Conservation (phyloP, 2,797 vertebrate genomes). For the Falco cherrug region DNA sequence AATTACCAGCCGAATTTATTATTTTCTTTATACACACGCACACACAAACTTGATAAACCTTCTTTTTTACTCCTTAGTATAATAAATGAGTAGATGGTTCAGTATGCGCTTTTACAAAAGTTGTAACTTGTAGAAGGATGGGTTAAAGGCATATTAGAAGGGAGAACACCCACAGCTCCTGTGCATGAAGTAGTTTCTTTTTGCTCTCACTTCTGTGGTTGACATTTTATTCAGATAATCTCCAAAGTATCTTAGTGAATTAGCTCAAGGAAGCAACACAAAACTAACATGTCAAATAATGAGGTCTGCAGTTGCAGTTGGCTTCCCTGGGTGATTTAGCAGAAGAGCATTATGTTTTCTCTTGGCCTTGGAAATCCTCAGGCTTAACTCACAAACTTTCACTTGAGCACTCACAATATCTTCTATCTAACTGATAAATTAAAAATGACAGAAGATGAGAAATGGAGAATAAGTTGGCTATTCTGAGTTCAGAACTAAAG, state of each 20-base stretch:
- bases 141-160: background rate
- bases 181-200: background rate
- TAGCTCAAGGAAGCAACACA: background rate
- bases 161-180: background rate
- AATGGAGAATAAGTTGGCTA: background rate
- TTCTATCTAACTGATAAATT: constrained; percentile 27
- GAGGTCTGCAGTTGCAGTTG: background rate
- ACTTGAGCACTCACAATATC: background rate
- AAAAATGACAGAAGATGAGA: constrained; percentile 10
- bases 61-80: background rate
- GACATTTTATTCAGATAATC: background rate
- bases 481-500: background rate
- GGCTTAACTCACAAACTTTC: background rate
- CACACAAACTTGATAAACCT: background rate
- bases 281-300: background rate
- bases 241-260: background rate
- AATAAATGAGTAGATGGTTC: background rate
- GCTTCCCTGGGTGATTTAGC: background rate
- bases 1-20: background rate
- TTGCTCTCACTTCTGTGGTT: background rate
- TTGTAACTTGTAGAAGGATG: background rate
- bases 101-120: background rate
- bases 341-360: background rate
- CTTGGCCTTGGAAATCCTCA: background rate
- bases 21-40: background rate